Evolutionary conservation across 2,888 invertebrate genomes (phyloP), one percentile per base, ranked within the genome.

Genomic region (Drosophila vallismaia): DNA sequence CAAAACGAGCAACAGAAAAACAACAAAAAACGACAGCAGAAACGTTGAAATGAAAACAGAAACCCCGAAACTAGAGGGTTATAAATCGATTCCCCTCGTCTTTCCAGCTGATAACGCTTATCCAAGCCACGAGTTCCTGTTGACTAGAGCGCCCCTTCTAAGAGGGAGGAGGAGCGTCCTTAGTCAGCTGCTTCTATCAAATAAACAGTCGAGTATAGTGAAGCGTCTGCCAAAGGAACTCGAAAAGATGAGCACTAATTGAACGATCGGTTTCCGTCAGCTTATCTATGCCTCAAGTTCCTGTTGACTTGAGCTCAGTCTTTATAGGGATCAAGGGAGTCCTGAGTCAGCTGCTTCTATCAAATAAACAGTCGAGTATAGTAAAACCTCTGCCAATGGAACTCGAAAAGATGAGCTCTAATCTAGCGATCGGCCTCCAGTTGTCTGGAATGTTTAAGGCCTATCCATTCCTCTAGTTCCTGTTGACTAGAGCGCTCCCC

Each of bases 201-300:
- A 28, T 1, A 19, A 19, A 19, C 19, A 19, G 19, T 19, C 19
- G 19, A 19, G 19, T 19, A 19, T 2, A 19, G 19, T 19, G 19
- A 19, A 19, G 19, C 19, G 19, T 19, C 19, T 19, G 19, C 2
- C 19, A 19, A 19, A 2, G 19, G 19, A 19, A 19, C 19, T 19
- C 19, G 19, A 19, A 19, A 19, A 19, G 19, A 19, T 19, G 2
- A 19, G 19, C 19, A 19, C 19, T 19, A 19, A 19, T 19, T 2
- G 19, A 19, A 19, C 2, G 19, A 19, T 19, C 19, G 19, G 19
- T 29, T 46, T 66, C 38, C 64, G 64, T 66, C 64, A 64, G 64
- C 64, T 64, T 19, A 19, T 19, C 29, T 29, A 29, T 6, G 7
- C 10, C n/a, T n/a, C 10, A n/a, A 55, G 55, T 56, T 56, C 51